A percentile compares a stretch with the other conserved stretches of the same genome.
These are phyloP conservation scores for Meiosimyza decipiens DNA, from an alignment of 2,888 invertebrate species.

Conservation along the genomic window DNA sequence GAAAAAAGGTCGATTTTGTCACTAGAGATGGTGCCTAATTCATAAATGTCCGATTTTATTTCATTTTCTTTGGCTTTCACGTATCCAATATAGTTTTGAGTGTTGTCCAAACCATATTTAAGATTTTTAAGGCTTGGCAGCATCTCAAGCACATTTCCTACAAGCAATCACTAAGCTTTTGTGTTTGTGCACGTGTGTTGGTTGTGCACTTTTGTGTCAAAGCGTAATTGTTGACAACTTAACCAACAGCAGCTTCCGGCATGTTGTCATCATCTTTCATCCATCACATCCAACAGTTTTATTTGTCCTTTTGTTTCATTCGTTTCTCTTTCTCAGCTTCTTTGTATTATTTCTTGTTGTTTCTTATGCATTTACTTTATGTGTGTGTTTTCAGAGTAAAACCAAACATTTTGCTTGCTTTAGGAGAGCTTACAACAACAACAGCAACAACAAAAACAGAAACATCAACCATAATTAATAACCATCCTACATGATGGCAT, in stretches of 20 bases:
- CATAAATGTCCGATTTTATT: no score
- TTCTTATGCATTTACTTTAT: neutral
- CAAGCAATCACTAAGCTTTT: no score
- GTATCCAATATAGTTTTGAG: no score
- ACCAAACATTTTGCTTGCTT: neutral
- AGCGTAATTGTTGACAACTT: neutral
- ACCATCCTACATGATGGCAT: no score
- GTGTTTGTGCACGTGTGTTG: no score
- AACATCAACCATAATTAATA: neutral
- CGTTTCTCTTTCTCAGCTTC: neutral
- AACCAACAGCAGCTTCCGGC: conserved; percentile 6
- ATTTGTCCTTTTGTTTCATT: neutral
- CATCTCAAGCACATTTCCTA: no score
- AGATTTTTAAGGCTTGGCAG: no score
- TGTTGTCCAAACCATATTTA: no score
- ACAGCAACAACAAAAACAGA: conserved; percentile 8
- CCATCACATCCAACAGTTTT: neutral
- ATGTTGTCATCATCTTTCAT: conserved; percentile 5
- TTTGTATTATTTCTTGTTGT: neutral
- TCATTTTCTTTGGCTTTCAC: no score
- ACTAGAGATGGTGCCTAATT: no score
- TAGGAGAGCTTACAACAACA: neutral
- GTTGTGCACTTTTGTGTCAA: neutral
- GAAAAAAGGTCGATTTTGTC: no score
- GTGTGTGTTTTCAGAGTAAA: neutral